Conservation (phyloP, 2,113 vertebrate species). For the Nibea albiflora region DNA sequence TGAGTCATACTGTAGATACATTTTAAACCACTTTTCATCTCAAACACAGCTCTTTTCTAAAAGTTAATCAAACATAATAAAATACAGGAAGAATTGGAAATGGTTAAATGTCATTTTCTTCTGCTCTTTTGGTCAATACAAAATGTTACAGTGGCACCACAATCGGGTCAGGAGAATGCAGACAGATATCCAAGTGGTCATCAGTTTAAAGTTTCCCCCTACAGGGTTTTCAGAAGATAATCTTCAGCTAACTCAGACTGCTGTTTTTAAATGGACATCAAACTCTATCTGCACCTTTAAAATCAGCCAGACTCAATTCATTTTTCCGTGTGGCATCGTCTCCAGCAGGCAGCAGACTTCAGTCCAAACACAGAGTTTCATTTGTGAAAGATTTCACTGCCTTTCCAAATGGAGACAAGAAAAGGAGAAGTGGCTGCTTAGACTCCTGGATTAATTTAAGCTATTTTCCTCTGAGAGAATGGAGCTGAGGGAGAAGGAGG, state of each 20-base stretch:
- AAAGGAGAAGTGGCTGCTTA: conserved; percentile 47
- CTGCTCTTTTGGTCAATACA: too few relatives aligned
- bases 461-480: conserved; percentile 70
- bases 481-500: conserved; percentile 1
- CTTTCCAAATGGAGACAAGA: conserved; percentile 60
- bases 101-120: too few relatives aligned
- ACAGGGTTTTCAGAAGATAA: too few relatives aligned
- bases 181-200: too few relatives aligned
- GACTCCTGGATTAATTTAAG: conserved; percentile 86
- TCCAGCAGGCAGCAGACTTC: neutral
- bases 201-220: too few relatives aligned
- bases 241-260: too few relatives aligned
- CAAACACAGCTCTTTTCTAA: neutral
- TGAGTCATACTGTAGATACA: neutral
- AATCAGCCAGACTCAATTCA: conserved; percentile 1
- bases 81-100: neutral
- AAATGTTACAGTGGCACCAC: too few relatives aligned
- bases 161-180: too few relatives aligned
- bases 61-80: neutral
- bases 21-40: neutral
- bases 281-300: neutral
- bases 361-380: conserved; percentile 29
- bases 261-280: too few relatives aligned
- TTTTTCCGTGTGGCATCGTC: conserved; percentile 4
- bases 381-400: conserved; percentile 51